phyloP scores from a whole-genome alignment of 2,888 invertebrate genomes.

The Gastrophysa polygoni region DNA sequence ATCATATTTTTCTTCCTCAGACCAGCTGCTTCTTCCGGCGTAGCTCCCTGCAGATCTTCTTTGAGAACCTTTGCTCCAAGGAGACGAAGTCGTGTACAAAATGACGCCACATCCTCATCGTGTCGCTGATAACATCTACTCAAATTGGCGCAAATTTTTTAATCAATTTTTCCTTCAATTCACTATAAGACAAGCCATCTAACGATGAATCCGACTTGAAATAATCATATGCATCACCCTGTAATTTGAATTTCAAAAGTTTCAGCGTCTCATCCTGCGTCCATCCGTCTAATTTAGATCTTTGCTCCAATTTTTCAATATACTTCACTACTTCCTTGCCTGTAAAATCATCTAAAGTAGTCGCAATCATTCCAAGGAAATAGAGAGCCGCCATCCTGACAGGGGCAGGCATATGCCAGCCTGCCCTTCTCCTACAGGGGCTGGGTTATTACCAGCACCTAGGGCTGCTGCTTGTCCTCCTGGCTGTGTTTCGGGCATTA shows the following conservation, averaged over 20 bases:
- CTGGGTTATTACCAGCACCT: not conserved
- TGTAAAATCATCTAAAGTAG: constrained; percentile 6
- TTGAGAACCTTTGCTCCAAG: constrained; percentile 12
- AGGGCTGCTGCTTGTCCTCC: not conserved
- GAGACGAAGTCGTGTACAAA: constrained; percentile 7
- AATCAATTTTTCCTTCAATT: not conserved
- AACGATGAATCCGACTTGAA: constrained; percentile 6
- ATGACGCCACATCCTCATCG: constrained; percentile 14
- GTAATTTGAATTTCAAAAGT: constrained; percentile 16
- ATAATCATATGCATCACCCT: constrained; percentile 12
- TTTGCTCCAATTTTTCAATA: constrained; percentile 10
- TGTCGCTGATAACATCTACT: not conserved
- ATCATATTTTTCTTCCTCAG: constrained; percentile 12
- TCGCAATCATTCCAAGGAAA: not conserved
- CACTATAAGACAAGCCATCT: not conserved
- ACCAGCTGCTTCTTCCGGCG: not conserved
- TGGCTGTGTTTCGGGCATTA: not conserved
- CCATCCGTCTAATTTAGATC: constrained; percentile 11
- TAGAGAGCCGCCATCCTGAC: not conserved
- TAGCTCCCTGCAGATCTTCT: not conserved
- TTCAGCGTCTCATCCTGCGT: constrained; percentile 1
- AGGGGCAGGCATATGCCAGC: not conserved
- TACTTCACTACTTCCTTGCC: constrained; percentile 6
- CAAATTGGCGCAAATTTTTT: not conserved
- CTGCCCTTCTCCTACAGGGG: not conserved